Base-by-base conservation (phyloP, 2,797 vertebrate genomes). In the Macropodus opercularis region DNA sequence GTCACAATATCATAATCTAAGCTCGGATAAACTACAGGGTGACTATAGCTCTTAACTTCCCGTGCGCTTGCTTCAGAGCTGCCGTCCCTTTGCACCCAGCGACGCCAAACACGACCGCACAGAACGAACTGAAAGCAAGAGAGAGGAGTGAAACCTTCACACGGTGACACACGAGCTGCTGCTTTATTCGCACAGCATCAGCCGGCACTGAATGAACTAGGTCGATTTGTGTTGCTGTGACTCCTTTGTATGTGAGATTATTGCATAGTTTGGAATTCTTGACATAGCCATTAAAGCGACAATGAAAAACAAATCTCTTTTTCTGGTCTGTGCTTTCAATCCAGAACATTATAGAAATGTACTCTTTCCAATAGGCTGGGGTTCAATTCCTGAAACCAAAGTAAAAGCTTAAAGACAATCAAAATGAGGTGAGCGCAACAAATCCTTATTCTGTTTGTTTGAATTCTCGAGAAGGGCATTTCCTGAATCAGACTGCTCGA, bases 261-360 rank as follows among this genome's bases (percentile, higher is more conserved):
- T 94, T 94, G 93, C 93, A 94, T 94, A 94, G 93, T 92, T 92
- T 90, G 87, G 88, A 93, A 87, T 88, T 91, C 80, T 88, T 90
- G 87, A 89, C 80, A 87, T 88, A 89, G 83, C 87, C 90, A 74
- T 85, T 89, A 69, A 84, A 87, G 85, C 89, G 87, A 91, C 85
- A 89, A 83, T 77, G 83, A 81, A 84, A 85, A 83, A 87, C 72
- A 82, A 87, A 70, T 81, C 69, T 83, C 77, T 75, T 76, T 72
- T 73, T 75, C 72, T 75, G 69, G 36, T 69, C 75, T 84, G 76
- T 54, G 77, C 64, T 55, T 71, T 24, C 17, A 35, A 56, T 53
- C 36, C 51, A 46, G 36, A 44, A 69, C 43, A 63, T 68, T 71
- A 49, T 75, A 54, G 60, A 56, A 63, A 48, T 65, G 41, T 65